phyloP scores from a whole-genome alignment of 2,888 invertebrate genomes.

The Cosmia pyralina region DNA sequence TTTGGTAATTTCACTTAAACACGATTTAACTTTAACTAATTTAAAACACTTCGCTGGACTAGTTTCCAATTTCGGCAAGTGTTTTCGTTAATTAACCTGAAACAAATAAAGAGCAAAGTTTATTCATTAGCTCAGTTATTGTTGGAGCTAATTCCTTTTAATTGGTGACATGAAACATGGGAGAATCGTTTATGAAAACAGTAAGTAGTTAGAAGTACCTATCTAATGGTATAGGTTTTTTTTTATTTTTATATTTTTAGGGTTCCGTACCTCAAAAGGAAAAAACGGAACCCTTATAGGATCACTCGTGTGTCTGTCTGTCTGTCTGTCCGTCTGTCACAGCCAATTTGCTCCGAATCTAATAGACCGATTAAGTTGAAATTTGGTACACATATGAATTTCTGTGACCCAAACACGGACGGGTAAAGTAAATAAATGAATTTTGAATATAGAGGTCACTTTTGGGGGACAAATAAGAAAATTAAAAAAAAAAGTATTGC shows the following conservation, averaged over 20 bases:
- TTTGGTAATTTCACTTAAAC: conserved; percentile 39
- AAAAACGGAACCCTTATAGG: no score
- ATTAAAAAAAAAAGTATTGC: no score
- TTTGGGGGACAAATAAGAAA: no score
- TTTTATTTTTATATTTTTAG: background rate
- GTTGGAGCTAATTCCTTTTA: conserved; percentile 5
- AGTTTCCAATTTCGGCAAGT: conserved; percentile 68
- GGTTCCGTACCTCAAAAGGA: no score
- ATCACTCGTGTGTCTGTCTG: no score
- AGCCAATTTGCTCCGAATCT: no score
- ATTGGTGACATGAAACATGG: conserved; percentile 10
- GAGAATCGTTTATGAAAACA: background rate
- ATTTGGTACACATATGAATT: no score
- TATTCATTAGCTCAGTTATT: conserved; percentile 32
- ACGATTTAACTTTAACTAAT: conserved; percentile 46
- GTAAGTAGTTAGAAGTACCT: background rate
- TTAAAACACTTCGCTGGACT: conserved; percentile 65
- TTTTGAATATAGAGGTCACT: no score
- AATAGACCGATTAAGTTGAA: no score
- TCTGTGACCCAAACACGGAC: no score
- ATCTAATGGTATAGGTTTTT: background rate
- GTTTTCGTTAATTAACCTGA: conserved; percentile 79
- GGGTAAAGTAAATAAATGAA: no score
- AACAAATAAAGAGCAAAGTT: conserved; percentile 71
- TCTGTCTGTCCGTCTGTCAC: no score